Base-by-base conservation (phyloP, 2,888 invertebrate species). In the Reticulitermes lucifugus region DNA sequence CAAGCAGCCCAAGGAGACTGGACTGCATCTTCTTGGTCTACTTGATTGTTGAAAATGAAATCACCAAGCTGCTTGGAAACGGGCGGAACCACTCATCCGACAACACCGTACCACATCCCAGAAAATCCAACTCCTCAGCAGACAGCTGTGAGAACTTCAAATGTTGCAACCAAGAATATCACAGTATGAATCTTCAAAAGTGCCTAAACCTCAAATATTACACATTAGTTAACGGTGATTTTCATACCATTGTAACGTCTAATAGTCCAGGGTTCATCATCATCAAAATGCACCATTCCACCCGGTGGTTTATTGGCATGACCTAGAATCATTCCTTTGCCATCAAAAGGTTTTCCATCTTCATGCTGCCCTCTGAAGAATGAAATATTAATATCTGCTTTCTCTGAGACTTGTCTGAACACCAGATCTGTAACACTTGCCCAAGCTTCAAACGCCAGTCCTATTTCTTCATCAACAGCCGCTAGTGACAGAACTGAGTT, bases 381-480 rank as follows among this genome's bases (percentile, higher is more conserved):
- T 10, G 43, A 21, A 6, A 81, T n/a, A 0, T 14, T 70, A 6
- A 81, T 81, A 9, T 81, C 81, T n/a, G 81, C 43, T 7, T 35
- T 80, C 21, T 12, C 35, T 22, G 35, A 22, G n/a, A 25, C n/a
- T 46, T 41, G n/a, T 41, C 65, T 65, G 46, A 81, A 81, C 22
- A 18, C 22, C 3, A 81, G 12, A 12, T 81, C 29, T 25, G 81
- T 81, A 81, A 65, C 81, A 81, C 41, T 70, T 22, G 60, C 25
- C 81, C 81, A 81, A 12, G 70, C 70, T n/a, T 70, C 9, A 25
- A 70, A 65, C 2, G 81, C 81, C 25, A 43, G 41, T 41, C 12
- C 60, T 4, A 70, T 43, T 10, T 43, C 81, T 35, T 70, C 70
- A 43, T 81, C 46, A 25, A 81, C 81, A 25, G 81, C 81, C 29